Evolutionary conservation across 2,888 invertebrate species (phyloP), one percentile per base, ranked within the genome.

Genomic region (Drosophila tripunctata): DNA sequence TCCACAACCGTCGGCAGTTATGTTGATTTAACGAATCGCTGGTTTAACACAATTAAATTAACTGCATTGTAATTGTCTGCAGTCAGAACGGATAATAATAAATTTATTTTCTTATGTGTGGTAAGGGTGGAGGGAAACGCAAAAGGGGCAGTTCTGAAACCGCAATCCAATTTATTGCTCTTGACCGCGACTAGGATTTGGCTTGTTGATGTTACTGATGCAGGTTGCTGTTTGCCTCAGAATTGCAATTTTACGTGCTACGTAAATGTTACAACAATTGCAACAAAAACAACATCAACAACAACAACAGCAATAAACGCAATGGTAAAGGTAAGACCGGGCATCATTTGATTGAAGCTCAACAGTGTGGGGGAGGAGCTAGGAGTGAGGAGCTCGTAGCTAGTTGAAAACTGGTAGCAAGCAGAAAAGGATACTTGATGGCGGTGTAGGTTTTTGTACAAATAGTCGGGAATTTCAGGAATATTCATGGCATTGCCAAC

Each of bases 111-210:
- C 55, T 50, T 48, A 24, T 10, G 8, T 55, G 24, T 7, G 8
- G 15, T 3, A 10, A n/a, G 17, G 10, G n/a, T 7, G 8, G 36
- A 14, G 14, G 8, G 6, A 2, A 3, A 10, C 1, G 21, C 10
- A 7, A 2, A 6, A 7, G 14, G 7, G 40, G 35, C 8, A 27
- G 33, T 8, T 8, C 40, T 22, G 40, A 14, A 63, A 38, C 58
- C 67, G 63, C 75, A 83, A 83, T 78, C 80, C 82, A 83, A 83
- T 83, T 83, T 82, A 80, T 82, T 82, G 80, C 74, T 47, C 64
- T 67, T 80, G 85, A 80, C 78, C 83, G 83, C 80, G 72, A 68
- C 57, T 61, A 69, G 70, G 58, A 75, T 74, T 73, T 56, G 52
- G 61, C 60, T 70, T 56, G 47, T 75, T 48, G 58, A 41, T 44